phyloP scores from a whole-genome alignment of 2,888 invertebrate genomes.

The Nipponacmea schrenckii region DNA sequence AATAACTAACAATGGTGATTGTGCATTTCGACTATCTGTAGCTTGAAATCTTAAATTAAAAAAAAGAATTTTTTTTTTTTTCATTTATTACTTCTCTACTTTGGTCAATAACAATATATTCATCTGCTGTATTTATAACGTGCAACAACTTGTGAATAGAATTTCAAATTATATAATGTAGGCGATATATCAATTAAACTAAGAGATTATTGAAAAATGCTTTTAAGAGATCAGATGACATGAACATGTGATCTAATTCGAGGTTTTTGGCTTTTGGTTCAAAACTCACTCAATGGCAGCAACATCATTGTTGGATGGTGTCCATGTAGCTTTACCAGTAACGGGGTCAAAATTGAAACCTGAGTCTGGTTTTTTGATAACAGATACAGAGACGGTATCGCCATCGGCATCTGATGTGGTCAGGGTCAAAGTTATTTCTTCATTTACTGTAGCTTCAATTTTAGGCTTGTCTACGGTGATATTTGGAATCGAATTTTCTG shows the following conservation, averaged over 20 bases:
- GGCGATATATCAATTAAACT: no score
- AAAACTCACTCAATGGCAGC: constrained; percentile 10
- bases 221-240: background rate
- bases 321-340: background rate
- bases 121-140: no score
- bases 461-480: background rate
- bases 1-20: constrained; percentile 13
- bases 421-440: constrained; percentile 10
- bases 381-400: background rate
- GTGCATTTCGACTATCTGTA: constrained; percentile 16
- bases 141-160: no score
- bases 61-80: background rate
- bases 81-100: no score
- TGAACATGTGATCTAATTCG: no score
- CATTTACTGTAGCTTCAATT: constrained; percentile 16
- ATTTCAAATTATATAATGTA: no score
- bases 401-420: constrained; percentile 18
- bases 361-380: background rate
- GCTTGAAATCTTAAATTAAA: constrained; percentile 23
- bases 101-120: no score
- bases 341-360: background rate
- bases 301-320: background rate
- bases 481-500: constrained; percentile 19
- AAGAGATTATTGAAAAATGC: no score
- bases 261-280: no score